These are phyloP conservation scores for Choloepus hoffmanni DNA, from an alignment of 2,113 vertebrate species.

Conservation along the genomic window DNA sequence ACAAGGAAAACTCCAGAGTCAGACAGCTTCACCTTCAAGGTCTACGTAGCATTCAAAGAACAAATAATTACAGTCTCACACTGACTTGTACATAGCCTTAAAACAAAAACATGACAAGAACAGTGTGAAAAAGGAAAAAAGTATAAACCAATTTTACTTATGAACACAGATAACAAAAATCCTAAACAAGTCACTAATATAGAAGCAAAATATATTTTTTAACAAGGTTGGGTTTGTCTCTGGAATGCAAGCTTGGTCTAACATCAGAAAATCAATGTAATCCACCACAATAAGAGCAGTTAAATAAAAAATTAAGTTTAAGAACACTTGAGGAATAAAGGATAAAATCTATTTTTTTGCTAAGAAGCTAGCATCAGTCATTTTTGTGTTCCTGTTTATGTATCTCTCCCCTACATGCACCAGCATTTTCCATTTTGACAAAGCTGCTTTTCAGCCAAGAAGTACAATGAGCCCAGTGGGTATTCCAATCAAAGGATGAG, in stretches of 20 bases:
- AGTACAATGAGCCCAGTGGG: background rate
- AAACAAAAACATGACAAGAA: background rate
- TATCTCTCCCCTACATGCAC: background rate
- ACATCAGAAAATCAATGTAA: no score
- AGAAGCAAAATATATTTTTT: background rate
- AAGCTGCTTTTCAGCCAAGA: slow-evolving; percentile 46
- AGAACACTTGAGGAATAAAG: background rate
- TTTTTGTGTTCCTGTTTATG: background rate
- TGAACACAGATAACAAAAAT: slow-evolving; percentile 1
- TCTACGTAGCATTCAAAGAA: background rate
- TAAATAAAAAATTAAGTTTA: background rate
- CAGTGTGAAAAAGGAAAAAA: background rate
- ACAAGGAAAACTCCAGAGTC: background rate
- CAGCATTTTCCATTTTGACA: slow-evolving; percentile 41
- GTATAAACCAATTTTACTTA: no score
- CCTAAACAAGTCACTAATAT: background rate
- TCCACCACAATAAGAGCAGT: background rate
- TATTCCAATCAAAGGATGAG: background rate
- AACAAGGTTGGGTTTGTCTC: background rate
- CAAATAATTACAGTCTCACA: background rate
- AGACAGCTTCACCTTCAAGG: background rate
- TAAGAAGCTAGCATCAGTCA: background rate
- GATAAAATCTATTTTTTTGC: background rate
- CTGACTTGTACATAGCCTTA: background rate
- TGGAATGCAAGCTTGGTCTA: background rate